These are phyloP conservation scores for Ernsta delagoae DNA, from an alignment of 2,888 invertebrate genomes.

Conservation along the genomic window DNA sequence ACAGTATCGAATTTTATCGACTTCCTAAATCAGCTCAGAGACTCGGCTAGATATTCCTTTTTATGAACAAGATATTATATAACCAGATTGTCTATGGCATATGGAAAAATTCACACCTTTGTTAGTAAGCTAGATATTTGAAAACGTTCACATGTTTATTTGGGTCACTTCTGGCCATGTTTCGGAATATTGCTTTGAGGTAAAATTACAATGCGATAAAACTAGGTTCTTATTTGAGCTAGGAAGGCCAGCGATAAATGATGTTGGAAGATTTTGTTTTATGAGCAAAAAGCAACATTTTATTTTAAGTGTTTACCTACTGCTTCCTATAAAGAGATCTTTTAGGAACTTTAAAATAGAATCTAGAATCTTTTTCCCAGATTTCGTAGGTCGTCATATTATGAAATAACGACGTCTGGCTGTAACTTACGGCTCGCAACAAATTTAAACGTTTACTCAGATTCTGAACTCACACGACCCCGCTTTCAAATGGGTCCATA, in stretches of 20 bases:
- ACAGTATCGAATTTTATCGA: too few relatives aligned
- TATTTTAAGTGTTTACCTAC: too few relatives aligned
- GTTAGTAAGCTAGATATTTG: slow-evolving; percentile 34
- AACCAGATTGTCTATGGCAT: neutral
- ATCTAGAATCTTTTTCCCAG: too few relatives aligned
- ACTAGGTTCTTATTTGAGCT: neutral
- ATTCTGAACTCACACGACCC: neutral
- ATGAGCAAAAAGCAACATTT: too few relatives aligned
- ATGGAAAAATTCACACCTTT: slow-evolving; percentile 21
- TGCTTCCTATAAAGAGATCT: too few relatives aligned
- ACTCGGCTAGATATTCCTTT: too few relatives aligned
- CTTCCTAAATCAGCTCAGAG: too few relatives aligned
- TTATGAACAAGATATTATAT: too few relatives aligned
- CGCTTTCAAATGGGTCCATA: neutral
- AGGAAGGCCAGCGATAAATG: neutral
- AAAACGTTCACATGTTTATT: slow-evolving; percentile 53
- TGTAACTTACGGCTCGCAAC: too few relatives aligned
- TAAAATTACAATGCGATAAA: slow-evolving; percentile 45
- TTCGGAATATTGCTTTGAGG: slow-evolving; percentile 47
- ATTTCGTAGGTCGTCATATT: too few relatives aligned
- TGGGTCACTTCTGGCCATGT: slow-evolving; percentile 55
- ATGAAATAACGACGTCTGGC: neutral
- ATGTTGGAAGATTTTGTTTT: neutral
- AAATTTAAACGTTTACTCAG: neutral
- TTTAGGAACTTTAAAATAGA: too few relatives aligned